These are phyloP conservation scores for Drosophila bunnanda DNA, from an alignment of 2,888 invertebrate genomes.

Conservation along the genomic window DNA sequence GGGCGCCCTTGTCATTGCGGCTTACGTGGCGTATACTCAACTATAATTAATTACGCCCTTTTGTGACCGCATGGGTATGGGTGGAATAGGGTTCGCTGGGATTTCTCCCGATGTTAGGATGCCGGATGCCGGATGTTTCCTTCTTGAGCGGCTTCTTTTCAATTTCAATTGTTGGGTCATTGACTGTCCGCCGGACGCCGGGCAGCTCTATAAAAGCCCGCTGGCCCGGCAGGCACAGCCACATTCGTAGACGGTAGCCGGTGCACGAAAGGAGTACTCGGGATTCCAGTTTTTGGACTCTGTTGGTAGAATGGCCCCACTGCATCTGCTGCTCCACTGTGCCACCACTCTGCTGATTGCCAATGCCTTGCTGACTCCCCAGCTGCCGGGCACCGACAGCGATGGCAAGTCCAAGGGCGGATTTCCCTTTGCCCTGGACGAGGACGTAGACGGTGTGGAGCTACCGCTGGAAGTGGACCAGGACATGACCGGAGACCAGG, in stretches of 20 bases:
- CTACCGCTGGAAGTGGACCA: slow-evolving; percentile 68
- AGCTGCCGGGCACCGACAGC: slow-evolving; percentile 58
- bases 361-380: slow-evolving; percentile 68
- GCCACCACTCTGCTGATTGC: slow-evolving; percentile 61
- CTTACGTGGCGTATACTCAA: slow-evolving; percentile 65
- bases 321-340: slow-evolving; percentile 66
- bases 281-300: slow-evolving; percentile 31
- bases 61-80: slow-evolving; percentile 17
- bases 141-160: slow-evolving; percentile 74
- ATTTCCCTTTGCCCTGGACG: slow-evolving; percentile 66
- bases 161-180: slow-evolving; percentile 69
- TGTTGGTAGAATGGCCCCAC: slow-evolving; percentile 65
- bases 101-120: slow-evolving; percentile 13
- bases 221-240: slow-evolving; percentile 32
- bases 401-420: slow-evolving; percentile 64
- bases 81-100: neutral
- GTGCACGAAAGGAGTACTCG: slow-evolving; percentile 28
- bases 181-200: slow-evolving; percentile 50
- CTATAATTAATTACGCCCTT: slow-evolving; percentile 71
- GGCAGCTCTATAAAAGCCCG: slow-evolving; percentile 61
- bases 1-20: slow-evolving; percentile 54
- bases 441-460: slow-evolving; percentile 67
- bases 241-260: slow-evolving; percentile 52
- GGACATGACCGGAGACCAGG: slow-evolving; percentile 43
- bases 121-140: slow-evolving; percentile 20